These are phyloP conservation scores for Montipora foliosa DNA, from an alignment of 64 coral and sea anemone genomes.

Conservation along the genomic window DNA sequence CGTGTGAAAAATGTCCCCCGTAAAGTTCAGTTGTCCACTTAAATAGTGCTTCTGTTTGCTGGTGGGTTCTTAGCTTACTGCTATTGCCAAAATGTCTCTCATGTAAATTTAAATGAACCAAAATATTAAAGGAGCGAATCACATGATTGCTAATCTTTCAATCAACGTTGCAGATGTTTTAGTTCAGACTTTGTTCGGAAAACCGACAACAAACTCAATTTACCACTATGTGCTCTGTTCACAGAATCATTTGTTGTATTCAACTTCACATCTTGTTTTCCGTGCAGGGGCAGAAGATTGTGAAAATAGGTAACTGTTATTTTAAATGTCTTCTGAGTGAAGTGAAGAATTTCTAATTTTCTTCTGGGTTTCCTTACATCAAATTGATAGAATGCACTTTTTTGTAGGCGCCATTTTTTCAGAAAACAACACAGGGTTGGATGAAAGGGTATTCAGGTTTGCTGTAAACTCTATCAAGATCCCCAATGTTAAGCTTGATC, in stretches of 20 bases:
- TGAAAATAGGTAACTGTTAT: conserved; percentile 6
- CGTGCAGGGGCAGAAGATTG: neutral
- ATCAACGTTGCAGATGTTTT: neutral
- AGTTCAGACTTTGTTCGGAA: neutral
- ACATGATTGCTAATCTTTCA: no score
- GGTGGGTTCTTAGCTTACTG: no score
- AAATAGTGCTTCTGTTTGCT: no score
- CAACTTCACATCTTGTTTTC: neutral
- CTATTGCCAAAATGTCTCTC: neutral
- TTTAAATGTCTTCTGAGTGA: neutral
- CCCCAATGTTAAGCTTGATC: conserved; percentile 27
- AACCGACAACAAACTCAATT: neutral
- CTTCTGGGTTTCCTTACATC: neutral
- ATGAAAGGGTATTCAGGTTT: conserved; percentile 72
- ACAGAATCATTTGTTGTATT: neutral
- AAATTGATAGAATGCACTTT: neutral
- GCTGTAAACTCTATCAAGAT: conserved; percentile 52
- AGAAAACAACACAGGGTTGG: conserved; percentile 39
- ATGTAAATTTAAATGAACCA: neutral
- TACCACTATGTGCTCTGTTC: neutral
- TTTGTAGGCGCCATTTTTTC: conserved; percentile 70
- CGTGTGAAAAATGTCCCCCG: no score
- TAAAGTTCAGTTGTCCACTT: no score
- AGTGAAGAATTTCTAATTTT: neutral
- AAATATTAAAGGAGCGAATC: neutral